Percentiles rank a stretch among this genome's conserved stretches.
Evolutionary conservation across 2,113 vertebrate species (phyloP).

Genomic region (Takifugu flavidus): DNA sequence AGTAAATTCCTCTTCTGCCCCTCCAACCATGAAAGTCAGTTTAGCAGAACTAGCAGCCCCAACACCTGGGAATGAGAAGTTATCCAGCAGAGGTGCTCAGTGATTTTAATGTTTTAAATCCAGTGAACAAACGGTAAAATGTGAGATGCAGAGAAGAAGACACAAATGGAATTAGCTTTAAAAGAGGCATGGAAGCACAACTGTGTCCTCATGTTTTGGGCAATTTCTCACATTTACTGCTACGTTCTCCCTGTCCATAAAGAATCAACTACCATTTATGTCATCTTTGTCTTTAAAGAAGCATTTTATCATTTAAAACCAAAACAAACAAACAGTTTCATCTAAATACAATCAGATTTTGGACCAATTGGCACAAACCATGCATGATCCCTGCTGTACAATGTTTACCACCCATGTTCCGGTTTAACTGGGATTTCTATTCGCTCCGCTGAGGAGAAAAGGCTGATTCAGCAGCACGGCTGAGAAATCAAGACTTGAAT

Average conservation of each 20-base stretch:
- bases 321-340: no score
- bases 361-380: background rate
- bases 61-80: constrained; percentile 79
- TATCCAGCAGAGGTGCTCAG: background rate
- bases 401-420: constrained; percentile 26
- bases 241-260: no score
- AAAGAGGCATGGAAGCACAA: no score
- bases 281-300: background rate
- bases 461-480: background rate
- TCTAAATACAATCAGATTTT: background rate
- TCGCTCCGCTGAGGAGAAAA: background rate
- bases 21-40: constrained; percentile 98
- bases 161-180: background rate
- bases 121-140: background rate
- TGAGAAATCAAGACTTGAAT: background rate
- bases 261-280: background rate
- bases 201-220: no score
- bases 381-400: no score
- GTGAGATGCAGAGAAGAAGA: background rate
- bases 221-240: no score
- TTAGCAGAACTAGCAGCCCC: constrained; percentile 93
- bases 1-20: constrained; percentile 91
- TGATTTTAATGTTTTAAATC: background rate
- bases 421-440: constrained; percentile 2
- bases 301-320: no score